Conservation (phyloP, 2,797 vertebrate species). For the Otolemur crassicaudatus region DNA sequence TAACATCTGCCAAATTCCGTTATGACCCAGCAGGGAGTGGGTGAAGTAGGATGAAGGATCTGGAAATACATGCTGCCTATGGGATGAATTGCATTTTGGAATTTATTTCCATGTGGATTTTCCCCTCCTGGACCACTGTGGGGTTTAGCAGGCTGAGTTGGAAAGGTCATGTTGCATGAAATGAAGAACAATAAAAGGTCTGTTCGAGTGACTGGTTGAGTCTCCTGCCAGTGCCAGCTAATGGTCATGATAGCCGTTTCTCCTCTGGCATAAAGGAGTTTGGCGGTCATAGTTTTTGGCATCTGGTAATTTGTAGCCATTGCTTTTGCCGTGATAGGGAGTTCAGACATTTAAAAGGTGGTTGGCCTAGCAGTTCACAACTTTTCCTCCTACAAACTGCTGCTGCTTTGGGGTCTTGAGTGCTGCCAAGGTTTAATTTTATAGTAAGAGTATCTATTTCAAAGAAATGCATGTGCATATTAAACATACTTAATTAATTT, state of each 20-base stretch:
- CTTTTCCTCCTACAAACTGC: not conserved
- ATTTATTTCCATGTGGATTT: constrained; percentile 50
- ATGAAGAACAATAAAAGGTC: constrained; percentile 50
- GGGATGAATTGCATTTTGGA: constrained; percentile 14
- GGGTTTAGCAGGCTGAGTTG: not conserved
- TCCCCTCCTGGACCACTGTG: not conserved
- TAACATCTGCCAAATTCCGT: constrained; percentile 64
- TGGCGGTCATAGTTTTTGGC: constrained; percentile 32
- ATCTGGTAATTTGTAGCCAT: constrained; percentile 8
- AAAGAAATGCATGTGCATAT: constrained; percentile 30
- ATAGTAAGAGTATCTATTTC: not conserved
- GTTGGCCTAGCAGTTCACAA: not conserved
- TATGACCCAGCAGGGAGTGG: constrained; percentile 49
- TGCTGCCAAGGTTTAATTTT: not conserved
- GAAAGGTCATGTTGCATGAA: constrained; percentile 24
- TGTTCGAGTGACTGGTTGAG: constrained; percentile 25
- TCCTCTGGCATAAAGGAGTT: not conserved
- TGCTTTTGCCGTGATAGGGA: not conserved
- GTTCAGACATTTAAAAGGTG: not conserved
- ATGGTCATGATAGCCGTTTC: not conserved
- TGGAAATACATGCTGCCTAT: constrained; percentile 39
- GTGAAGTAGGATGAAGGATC: constrained; percentile 33
- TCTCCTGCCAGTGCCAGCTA: not conserved
- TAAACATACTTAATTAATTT: not conserved
- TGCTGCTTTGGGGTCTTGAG: constrained; percentile 23